phyloP scores from a whole-genome alignment of 2,888 invertebrate species.

The Anaspis maculata region DNA sequence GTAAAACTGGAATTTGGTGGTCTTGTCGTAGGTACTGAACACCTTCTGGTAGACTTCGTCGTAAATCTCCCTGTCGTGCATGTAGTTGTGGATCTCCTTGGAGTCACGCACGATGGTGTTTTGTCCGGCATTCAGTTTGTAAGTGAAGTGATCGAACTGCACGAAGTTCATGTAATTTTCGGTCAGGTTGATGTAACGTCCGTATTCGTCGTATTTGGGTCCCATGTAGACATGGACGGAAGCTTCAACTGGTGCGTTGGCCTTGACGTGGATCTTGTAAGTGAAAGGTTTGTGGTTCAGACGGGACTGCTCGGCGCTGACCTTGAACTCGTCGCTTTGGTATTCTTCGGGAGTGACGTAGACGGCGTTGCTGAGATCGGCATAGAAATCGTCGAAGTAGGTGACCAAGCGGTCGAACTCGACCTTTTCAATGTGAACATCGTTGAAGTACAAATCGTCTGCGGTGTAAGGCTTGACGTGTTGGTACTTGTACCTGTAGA shows the following conservation, averaged over 20 bases:
- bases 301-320: conserved; percentile 57
- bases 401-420: conserved; percentile 57
- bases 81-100: conserved; percentile 54
- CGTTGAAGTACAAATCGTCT: conserved; percentile 51
- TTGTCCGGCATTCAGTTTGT: conserved; percentile 53
- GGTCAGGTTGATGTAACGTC: conserved; percentile 44
- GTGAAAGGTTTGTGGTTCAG: conserved; percentile 61
- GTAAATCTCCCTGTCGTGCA: conserved; percentile 56
- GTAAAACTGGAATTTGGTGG: conserved; percentile 46
- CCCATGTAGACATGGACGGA: conserved; percentile 58
- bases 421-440: conserved; percentile 52
- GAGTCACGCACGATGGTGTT: conserved; percentile 62
- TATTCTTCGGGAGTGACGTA: conserved; percentile 43
- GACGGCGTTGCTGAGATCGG: conserved; percentile 52
- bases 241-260: conserved; percentile 50
- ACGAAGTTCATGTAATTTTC: conserved; percentile 53
- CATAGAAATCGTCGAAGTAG: conserved; percentile 56
- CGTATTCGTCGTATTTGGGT: conserved; percentile 56
- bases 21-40: conserved; percentile 41
- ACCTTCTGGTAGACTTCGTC: conserved; percentile 56
- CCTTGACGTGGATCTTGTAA: conserved; percentile 50
- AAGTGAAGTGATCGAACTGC: conserved; percentile 51
- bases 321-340: conserved; percentile 38
- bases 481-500: conserved; percentile 50
- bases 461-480: conserved; percentile 52